phyloP scores from a whole-genome alignment of 2,888 invertebrate species.

The Prosapia bicincta region DNA sequence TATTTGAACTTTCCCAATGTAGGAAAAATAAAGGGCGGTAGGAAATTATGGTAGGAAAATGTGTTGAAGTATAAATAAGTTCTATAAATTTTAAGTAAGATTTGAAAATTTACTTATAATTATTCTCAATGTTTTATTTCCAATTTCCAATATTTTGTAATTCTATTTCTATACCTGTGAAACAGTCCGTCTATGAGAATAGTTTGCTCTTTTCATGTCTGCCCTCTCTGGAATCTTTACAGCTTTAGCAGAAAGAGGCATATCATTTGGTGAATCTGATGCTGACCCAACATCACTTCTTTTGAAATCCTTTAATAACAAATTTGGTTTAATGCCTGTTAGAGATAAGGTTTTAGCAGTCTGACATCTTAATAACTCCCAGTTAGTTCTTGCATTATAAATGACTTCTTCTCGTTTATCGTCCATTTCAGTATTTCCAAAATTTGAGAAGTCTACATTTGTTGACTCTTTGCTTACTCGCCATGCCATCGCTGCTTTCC shows the following conservation, averaged over 20 bases:
- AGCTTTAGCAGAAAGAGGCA: slow-evolving; percentile 27
- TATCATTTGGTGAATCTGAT: neutral
- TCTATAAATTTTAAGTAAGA: no score
- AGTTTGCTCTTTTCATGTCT: slow-evolving; percentile 13
- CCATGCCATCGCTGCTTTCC: slow-evolving; percentile 77
- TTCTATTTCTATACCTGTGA: slow-evolving; percentile 15
- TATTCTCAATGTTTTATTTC: no score
- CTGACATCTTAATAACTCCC: slow-evolving; percentile 73
- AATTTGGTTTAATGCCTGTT: neutral
- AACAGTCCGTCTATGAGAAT: slow-evolving; percentile 16
- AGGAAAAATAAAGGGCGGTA: no score
- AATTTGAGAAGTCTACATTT: slow-evolving; percentile 4
- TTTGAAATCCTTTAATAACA: slow-evolving; percentile 34
- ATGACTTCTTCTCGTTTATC: slow-evolving; percentile 51
- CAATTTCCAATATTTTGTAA: no score
- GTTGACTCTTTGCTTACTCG: slow-evolving; percentile 60
- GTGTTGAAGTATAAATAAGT: no score
- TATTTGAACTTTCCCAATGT: no score
- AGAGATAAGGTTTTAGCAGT: slow-evolving; percentile 45
- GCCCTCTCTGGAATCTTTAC: slow-evolving; percentile 24
- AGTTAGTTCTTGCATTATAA: slow-evolving; percentile 81
- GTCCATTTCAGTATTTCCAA: slow-evolving; percentile 48
- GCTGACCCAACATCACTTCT: slow-evolving; percentile 9
- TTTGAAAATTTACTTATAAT: no score
- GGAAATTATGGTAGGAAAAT: no score